Percentiles rank a stretch among this genome's conserved stretches.
Evolutionary conservation across 2,797 vertebrate species (phyloP).

Genomic region (Poecilia picta): DNA sequence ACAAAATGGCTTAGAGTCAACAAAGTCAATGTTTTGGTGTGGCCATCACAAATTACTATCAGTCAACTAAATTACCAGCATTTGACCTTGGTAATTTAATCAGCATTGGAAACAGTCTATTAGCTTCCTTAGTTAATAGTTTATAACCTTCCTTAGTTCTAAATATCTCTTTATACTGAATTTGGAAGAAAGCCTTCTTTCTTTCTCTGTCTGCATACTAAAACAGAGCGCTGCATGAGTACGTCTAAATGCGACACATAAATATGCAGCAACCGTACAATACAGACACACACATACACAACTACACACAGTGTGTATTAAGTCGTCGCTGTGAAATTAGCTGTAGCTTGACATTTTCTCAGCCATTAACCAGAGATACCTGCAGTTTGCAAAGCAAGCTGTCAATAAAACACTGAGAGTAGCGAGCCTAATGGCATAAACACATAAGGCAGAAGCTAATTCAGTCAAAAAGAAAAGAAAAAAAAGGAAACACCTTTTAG

Average conservation of each 20-base stretch:
- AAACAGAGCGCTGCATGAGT: neutral
- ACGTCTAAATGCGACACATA: neutral
- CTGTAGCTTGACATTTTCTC: constrained; percentile 15
- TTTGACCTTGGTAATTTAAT: neutral
- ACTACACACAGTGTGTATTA: neutral
- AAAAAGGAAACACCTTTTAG: constrained; percentile 15
- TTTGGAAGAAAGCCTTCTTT: neutral
- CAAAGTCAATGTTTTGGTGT: too few species aligned
- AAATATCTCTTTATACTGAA: neutral
- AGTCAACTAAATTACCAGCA: neutral
- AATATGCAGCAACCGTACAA: neutral
- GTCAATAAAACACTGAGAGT: constrained; percentile 7
- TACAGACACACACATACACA: neutral
- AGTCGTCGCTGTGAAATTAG: constrained; percentile 7
- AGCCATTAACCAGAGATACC: constrained; percentile 10
- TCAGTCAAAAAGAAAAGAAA: neutral
- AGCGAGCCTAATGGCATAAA: constrained; percentile 9
- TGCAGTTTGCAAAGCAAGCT: constrained; percentile 11
- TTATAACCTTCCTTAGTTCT: neutral
- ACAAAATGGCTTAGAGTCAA: too few species aligned
- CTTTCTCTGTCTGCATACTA: neutral
- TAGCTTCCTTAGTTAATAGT: too few species aligned
- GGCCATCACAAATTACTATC: too few species aligned
- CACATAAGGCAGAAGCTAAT: constrained; percentile 9
- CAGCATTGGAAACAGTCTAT: neutral